phyloP scores from a whole-genome alignment of 2,113 vertebrate genomes.

The Cebus imitator region DNA sequence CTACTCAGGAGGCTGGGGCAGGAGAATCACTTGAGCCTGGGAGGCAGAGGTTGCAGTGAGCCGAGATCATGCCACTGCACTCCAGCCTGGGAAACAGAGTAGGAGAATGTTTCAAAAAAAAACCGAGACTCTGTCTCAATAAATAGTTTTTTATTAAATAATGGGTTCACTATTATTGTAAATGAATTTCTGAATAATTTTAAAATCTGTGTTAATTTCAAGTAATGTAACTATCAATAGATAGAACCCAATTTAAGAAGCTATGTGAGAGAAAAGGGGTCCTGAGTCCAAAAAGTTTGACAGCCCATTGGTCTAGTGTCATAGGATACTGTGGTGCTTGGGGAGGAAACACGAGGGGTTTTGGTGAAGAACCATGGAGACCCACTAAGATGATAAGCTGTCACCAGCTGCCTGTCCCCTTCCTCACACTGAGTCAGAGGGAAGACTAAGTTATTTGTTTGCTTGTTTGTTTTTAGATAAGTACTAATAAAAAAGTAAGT shows the following conservation, averaged over 20 bases:
- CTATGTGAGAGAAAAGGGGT: neutral
- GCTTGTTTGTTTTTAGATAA: neutral
- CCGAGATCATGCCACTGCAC: too few relatives aligned
- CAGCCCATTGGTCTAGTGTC: neutral
- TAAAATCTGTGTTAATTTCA: slow-evolving; percentile 16
- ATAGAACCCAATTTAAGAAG: neutral
- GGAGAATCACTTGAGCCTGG: too few relatives aligned
- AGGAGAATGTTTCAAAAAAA: too few relatives aligned
- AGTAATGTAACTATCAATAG: neutral
- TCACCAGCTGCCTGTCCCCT: neutral
- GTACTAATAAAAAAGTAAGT: neutral
- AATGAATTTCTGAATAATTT: slow-evolving; percentile 28
- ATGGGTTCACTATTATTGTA: neutral
- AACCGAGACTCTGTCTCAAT: too few relatives aligned
- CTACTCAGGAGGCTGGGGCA: too few relatives aligned
- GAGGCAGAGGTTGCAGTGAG: too few relatives aligned
- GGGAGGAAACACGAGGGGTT: neutral
- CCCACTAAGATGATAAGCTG: neutral
- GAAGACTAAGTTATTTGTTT: neutral
- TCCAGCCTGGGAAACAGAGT: too few relatives aligned
- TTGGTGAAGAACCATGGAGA: neutral
- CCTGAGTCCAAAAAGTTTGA: neutral
- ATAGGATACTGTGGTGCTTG: neutral
- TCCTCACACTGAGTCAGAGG: neutral
- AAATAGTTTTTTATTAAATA: neutral